Conservation (phyloP, 2,113 vertebrate species). For the Syngnathus scovelli region DNA sequence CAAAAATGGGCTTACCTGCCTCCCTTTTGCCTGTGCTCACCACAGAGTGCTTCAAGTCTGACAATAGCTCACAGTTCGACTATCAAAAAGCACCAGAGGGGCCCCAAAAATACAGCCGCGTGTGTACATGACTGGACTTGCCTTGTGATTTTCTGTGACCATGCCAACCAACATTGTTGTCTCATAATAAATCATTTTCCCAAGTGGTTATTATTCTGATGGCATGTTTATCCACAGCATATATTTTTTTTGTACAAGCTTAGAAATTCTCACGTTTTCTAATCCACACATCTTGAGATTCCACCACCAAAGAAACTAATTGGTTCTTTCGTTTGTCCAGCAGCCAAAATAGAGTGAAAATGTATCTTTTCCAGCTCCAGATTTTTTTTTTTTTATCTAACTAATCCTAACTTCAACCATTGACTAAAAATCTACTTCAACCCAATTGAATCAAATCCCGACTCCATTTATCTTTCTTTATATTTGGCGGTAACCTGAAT, state of each 20-base stretch:
- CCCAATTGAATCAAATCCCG: neutral
- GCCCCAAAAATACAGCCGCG: neutral
- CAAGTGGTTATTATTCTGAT: neutral
- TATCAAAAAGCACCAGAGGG: constrained; percentile 17
- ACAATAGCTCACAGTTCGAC: constrained; percentile 26
- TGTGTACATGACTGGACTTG: neutral
- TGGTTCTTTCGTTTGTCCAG: neutral
- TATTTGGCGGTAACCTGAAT: neutral
- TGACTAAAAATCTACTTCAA: neutral
- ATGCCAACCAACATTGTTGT: neutral
- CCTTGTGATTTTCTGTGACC: neutral
- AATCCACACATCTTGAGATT: neutral
- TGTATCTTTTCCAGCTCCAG: neutral
- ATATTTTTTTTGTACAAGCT: neutral
- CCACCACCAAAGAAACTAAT: neutral
- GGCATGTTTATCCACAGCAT: neutral
- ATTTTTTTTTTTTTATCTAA: neutral
- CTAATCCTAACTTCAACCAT: neutral
- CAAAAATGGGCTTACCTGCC: constrained; percentile 49
- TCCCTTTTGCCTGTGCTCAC: constrained; percentile 33
- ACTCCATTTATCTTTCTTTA: neutral
- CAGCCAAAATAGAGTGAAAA: neutral
- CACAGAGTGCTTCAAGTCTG: constrained; percentile 26
- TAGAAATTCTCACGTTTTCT: neutral
- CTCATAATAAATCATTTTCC: neutral